Evolutionary conservation across 2,888 invertebrate genomes (phyloP).

Genomic region (Autographa gamma): DNA sequence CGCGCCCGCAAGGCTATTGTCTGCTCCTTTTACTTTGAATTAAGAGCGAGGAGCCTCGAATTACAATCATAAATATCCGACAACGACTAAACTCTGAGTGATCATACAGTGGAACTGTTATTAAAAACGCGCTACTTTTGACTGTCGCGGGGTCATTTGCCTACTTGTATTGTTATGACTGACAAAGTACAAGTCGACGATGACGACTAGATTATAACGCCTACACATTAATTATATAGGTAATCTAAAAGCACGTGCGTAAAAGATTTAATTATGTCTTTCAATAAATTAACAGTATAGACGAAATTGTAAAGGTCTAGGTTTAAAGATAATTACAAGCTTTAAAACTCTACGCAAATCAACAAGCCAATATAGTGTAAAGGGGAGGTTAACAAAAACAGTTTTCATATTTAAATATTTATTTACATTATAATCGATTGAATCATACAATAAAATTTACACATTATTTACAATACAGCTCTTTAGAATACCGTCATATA

Average conservation of each 20-base stretch:
- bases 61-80: slow-evolving; percentile 79
- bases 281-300: background rate
- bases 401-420: slow-evolving; percentile 58
- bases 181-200: background rate
- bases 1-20: slow-evolving; percentile 76
- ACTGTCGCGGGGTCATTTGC: slow-evolving; percentile 19
- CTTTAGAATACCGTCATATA: slow-evolving; percentile 60
- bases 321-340: too few species aligned
- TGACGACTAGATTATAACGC: background rate
- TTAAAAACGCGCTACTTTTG: slow-evolving; percentile 49
- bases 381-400: slow-evolving; percentile 25
- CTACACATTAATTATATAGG: background rate
- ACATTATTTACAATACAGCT: slow-evolving; percentile 81
- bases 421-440: slow-evolving; percentile 70
- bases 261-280: background rate
- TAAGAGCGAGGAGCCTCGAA: slow-evolving; percentile 74
- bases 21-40: slow-evolving; percentile 81
- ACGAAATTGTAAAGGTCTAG: background rate
- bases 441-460: slow-evolving; percentile 69
- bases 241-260: background rate
- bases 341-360: background rate
- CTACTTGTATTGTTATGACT: background rate
- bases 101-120: slow-evolving; percentile 61
- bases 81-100: slow-evolving; percentile 73
- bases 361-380: background rate